Evolutionary conservation across 2,797 vertebrate genomes (phyloP), one percentile per base, ranked within the genome.

Genomic region (Spheniscus humboldti): DNA sequence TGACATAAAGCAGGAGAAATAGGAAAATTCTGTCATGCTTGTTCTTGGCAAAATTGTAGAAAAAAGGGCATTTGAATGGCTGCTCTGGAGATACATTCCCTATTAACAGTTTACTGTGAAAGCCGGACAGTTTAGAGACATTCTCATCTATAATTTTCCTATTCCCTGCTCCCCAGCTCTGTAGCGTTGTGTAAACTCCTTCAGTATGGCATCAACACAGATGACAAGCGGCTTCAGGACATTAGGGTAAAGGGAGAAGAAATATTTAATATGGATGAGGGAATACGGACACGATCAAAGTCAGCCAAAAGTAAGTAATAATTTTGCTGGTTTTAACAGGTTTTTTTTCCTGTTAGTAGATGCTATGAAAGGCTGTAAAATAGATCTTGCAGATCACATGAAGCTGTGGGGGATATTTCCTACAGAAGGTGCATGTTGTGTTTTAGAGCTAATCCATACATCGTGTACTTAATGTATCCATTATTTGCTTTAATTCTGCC

Each of bases 191-290:
- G 99, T 88, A 99, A 99, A 92, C 98, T 99, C 88, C 98, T 99
- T 52, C 99, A 99, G 94, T 99, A 99, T n/a, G 99, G 99, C 64
- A 99, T 99, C 97, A 99, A 99, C 93, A 98, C 99, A 18, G 99
- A 99, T 9, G 99, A 99, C 98, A 99, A 99, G 80, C 98, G 99
- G n/a, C 99, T 99, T 12, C 99, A 99, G 96, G 99, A 99, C 93
- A 99, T 99, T 7, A 97, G 99, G 37, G 99, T 99, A 69, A 99
- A 99, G 97, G 99, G 99, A 76, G 99, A 99, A 86, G 99, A 99
- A 97, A 99, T 99, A 96, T 99, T 99, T 97, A 97, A 96, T 71
- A 98, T 98, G 31, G 99, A 99, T 7, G 99, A 99, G 68, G 99
- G 99, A 94, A 99, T 99, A 96, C 99, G 99, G 48, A 99, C 99